phyloP scores from a whole-genome alignment of 2,888 invertebrate genomes.

The Coleophora deauratella region DNA sequence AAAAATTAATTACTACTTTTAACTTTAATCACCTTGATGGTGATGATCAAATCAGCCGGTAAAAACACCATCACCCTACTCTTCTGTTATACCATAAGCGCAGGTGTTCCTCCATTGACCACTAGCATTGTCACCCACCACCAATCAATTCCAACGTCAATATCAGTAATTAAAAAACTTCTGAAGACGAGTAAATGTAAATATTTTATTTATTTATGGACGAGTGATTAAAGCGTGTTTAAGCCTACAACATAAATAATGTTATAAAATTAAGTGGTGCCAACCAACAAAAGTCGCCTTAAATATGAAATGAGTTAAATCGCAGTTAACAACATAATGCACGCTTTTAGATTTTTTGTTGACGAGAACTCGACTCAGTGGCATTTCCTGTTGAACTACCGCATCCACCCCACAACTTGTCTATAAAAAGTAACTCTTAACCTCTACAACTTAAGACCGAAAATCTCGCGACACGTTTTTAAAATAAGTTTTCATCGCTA shows the following conservation, averaged over 20 bases:
- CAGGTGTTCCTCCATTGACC: too few species aligned
- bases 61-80: too few species aligned
- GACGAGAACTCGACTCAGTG: slow-evolving; percentile 40
- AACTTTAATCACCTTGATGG: too few species aligned
- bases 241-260: slow-evolving; percentile 33
- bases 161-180: too few species aligned
- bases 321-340: slow-evolving; percentile 65
- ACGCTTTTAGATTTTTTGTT: slow-evolving; percentile 66
- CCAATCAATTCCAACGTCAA: too few species aligned
- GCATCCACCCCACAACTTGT: slow-evolving; percentile 13
- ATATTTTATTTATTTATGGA: neutral
- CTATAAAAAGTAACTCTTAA: slow-evolving; percentile 26
- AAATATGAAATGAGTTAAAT: slow-evolving; percentile 71
- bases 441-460: slow-evolving; percentile 22
- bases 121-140: too few species aligned
- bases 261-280: slow-evolving; percentile 57
- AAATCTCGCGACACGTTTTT: slow-evolving; percentile 16
- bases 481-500: slow-evolving; percentile 23
- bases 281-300: slow-evolving; percentile 53
- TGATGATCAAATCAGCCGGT: too few species aligned
- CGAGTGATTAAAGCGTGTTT: slow-evolving; percentile 1
- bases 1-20: too few species aligned
- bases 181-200: too few species aligned
- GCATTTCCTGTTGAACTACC: slow-evolving; percentile 62
- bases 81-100: too few species aligned